phyloP scores from a whole-genome alignment of 2,888 invertebrate species.

The Pyrrhia umbra region DNA sequence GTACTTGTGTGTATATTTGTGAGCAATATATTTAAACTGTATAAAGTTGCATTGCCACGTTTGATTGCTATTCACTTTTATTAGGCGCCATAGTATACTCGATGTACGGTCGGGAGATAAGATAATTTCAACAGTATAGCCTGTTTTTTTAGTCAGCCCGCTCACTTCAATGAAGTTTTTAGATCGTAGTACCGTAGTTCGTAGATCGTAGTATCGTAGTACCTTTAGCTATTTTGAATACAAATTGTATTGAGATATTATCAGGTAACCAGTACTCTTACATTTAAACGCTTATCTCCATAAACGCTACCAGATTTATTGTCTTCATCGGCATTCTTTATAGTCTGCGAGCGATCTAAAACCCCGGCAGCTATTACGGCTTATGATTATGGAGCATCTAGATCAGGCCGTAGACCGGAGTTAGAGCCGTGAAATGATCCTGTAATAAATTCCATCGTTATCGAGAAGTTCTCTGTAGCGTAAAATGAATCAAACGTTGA shows the following conservation, averaged over 20 bases:
- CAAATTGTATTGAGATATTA: constrained; percentile 30
- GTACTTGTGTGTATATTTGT: background rate
- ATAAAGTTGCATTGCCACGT: constrained; percentile 8
- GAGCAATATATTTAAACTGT: constrained; percentile 14
- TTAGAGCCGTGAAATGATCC: constrained; percentile 48
- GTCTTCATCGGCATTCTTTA: constrained; percentile 37
- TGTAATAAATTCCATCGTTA: constrained; percentile 47
- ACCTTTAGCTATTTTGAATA: background rate
- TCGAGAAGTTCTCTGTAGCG: constrained; percentile 36
- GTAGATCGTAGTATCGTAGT: no score
- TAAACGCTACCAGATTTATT: constrained; percentile 34
- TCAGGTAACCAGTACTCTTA: constrained; percentile 2
- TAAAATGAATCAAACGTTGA: constrained; percentile 34
- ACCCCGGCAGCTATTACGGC: constrained; percentile 37
- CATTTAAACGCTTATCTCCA: constrained; percentile 5
- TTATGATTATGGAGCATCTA: constrained; percentile 51
- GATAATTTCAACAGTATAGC: no score
- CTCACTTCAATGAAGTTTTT: no score
- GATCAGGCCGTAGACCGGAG: constrained; percentile 28
- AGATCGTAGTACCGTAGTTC: no score
- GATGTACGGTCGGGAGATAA: background rate
- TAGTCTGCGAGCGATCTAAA: constrained; percentile 23
- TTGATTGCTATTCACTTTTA: constrained; percentile 39
- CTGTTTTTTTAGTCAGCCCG: no score
- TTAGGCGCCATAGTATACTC: constrained; percentile 33